Conservation (phyloP, 2,888 invertebrate genomes). For the Neocrepidodera transversa region DNA sequence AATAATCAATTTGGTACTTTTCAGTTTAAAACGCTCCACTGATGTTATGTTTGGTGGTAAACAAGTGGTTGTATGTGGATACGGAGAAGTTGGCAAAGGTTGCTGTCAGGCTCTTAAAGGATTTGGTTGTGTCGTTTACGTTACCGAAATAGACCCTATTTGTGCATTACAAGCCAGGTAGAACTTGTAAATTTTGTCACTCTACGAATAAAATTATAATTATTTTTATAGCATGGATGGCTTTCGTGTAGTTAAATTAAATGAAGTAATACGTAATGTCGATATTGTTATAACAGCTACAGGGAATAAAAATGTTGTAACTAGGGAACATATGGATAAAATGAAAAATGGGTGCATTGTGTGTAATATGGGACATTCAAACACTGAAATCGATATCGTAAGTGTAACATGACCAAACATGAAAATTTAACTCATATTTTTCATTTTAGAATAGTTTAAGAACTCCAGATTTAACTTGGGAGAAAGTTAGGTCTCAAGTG, state of each 20-base stretch:
- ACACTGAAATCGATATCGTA: slow-evolving; percentile 94
- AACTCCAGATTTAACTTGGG: slow-evolving; percentile 96
- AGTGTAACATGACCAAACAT: slow-evolving; percentile 56
- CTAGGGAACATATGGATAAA: slow-evolving; percentile 93
- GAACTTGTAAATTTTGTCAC: slow-evolving; percentile 23
- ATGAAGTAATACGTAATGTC: slow-evolving; percentile 90
- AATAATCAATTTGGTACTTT: slow-evolving; percentile 15
- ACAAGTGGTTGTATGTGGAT: slow-evolving; percentile 94
- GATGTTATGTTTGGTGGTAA: slow-evolving; percentile 99
- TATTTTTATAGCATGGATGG: slow-evolving; percentile 87
- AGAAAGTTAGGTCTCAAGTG: slow-evolving; percentile 95
- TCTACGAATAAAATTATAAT: not conserved
- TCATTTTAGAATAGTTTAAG: slow-evolving; percentile 85
- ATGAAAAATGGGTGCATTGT: slow-evolving; percentile 96
- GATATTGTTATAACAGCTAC: slow-evolving; percentile 98
- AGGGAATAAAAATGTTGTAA: slow-evolving; percentile 96
- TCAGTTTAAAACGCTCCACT: slow-evolving; percentile 79
- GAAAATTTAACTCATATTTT: slow-evolving; percentile 9
- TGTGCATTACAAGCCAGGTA: slow-evolving; percentile 95
- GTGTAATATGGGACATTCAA: slow-evolving; percentile 97
- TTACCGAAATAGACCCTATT: slow-evolving; percentile 97
- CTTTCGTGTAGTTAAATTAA: slow-evolving; percentile 91
- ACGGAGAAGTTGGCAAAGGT: slow-evolving; percentile 97
- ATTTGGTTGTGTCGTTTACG: slow-evolving; percentile 90
- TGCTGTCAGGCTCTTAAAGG: slow-evolving; percentile 95